phyloP scores from a whole-genome alignment of 1,140 invertebrate species.

The Neotoxoptera formosana region DNA sequence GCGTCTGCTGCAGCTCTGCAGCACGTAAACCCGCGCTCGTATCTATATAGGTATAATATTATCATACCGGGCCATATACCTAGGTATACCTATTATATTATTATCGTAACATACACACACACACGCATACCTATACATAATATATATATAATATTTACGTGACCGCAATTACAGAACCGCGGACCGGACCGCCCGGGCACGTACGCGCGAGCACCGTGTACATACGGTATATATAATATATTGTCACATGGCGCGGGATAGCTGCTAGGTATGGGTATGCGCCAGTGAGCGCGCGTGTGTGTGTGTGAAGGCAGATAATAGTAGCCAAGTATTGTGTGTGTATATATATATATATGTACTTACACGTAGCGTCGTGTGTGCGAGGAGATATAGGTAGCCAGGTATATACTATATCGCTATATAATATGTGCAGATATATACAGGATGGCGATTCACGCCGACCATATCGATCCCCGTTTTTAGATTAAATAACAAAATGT shows the following conservation, averaged over 20 bases:
- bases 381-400: no score
- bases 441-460: no score
- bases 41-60: no score
- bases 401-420: background rate
- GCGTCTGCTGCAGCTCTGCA: background rate
- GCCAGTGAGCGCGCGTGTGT: background rate
- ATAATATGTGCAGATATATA: background rate
- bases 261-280: background rate
- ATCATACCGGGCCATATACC: no score
- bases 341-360: no score
- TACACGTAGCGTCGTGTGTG: background rate
- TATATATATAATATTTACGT: slow-evolving; percentile 9
- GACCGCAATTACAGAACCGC: background rate
- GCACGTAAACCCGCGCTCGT: background rate
- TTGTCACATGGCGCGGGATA: background rate
- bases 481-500: no score
- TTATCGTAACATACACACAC: no score
- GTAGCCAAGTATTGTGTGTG: background rate
- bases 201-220: background rate
- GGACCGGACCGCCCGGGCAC: background rate
- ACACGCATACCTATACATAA: background rate
- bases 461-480: no score
- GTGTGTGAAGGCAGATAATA: background rate
- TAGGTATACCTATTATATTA: background rate
- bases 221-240: no score